Evolutionary conservation across 2,888 invertebrate species (phyloP).

Genomic region (Argyresthia goedartella): DNA sequence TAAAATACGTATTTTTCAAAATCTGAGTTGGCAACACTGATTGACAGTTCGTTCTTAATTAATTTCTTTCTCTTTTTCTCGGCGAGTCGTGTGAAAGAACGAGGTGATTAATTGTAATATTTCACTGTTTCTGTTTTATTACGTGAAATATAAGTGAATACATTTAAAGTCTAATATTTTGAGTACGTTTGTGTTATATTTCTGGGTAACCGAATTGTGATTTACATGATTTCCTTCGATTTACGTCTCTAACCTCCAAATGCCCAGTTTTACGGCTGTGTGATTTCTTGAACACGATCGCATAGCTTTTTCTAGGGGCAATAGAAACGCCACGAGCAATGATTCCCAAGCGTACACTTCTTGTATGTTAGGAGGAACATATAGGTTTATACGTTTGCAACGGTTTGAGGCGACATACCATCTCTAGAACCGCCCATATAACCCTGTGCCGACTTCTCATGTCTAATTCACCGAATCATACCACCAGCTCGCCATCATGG

Average conservation of each 20-base stretch:
- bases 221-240: conserved; percentile 32
- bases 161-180: conserved; percentile 4
- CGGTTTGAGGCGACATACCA: conserved; percentile 45
- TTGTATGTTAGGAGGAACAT: conserved; percentile 8
- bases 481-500: conserved; percentile 77
- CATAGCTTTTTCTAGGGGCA: conserved; percentile 21
- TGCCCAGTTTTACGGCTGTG: neutral
- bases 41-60: neutral
- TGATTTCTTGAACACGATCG: neutral
- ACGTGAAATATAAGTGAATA: conserved; percentile 14
- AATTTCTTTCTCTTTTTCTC: conserved; percentile 34
- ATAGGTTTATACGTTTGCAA: conserved; percentile 34
- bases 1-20: too few relatives aligned
- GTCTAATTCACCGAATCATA: neutral
- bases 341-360: conserved; percentile 39
- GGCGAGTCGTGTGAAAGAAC: conserved; percentile 39
- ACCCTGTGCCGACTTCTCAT: neutral
- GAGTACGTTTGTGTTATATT: conserved; percentile 1
- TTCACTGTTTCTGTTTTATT: conserved; percentile 1
- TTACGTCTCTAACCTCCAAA: conserved; percentile 24
- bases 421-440: neutral
- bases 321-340: conserved; percentile 33
- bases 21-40: too few relatives aligned
- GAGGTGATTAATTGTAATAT: conserved; percentile 35
- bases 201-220: conserved; percentile 4